A percentile compares a stretch with the other conserved stretches of the same genome.
phyloP scores from a whole-genome alignment of 2,797 vertebrate genomes.

The Onychomys arenicola region DNA sequence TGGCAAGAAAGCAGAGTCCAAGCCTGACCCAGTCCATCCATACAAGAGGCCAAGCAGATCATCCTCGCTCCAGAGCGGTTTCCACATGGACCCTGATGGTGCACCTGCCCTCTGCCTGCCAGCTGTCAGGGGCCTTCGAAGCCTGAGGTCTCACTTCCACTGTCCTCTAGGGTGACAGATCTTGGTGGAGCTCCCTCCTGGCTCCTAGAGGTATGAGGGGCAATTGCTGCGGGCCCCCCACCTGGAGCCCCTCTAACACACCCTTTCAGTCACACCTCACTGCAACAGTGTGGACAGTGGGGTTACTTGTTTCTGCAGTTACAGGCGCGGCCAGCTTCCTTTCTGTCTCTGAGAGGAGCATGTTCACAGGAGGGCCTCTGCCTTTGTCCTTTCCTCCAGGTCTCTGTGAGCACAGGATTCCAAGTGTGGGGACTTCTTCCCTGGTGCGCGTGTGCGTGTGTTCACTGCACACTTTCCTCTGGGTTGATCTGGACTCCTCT shows the following conservation, averaged over 20 bases:
- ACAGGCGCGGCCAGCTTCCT: neutral
- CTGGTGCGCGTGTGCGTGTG: neutral
- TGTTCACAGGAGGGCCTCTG: neutral
- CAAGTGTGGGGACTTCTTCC: neutral
- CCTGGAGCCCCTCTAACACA: neutral
- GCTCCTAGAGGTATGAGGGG: neutral
- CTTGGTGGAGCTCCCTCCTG: neutral
- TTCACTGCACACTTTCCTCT: neutral
- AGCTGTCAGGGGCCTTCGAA: neutral
- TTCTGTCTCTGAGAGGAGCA: neutral
- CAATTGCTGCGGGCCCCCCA: too few species aligned
- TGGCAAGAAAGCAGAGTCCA: neutral
- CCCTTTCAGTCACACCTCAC: neutral
- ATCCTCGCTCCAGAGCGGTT: neutral
- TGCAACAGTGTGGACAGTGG: neutral
- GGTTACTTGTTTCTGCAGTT: neutral
- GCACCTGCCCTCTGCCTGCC: neutral
- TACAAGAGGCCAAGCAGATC: neutral
- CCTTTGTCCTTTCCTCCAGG: neutral
- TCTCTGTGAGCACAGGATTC: neutral
- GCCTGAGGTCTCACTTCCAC: neutral
- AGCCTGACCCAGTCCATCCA: neutral
- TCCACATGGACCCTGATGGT: fast-evolving
- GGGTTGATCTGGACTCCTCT: neutral
- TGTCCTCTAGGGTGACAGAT: neutral